A percentile compares a stretch with the other conserved stretches of the same genome.
Conservation (phyloP, 2,888 invertebrate species). For the Mythimna lalbum region DNA sequence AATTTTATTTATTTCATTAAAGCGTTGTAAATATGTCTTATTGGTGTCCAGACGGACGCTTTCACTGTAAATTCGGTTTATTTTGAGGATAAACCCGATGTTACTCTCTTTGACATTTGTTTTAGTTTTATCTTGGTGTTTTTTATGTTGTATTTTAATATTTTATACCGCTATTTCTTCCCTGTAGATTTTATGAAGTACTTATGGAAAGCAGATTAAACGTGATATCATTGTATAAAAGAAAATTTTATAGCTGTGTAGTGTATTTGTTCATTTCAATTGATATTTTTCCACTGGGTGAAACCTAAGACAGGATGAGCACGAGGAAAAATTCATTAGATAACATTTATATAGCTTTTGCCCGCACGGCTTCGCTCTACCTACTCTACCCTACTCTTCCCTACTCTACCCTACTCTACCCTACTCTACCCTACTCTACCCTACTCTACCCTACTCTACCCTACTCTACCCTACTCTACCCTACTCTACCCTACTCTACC, state of each 20-base stretch:
- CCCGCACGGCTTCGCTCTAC: no score
- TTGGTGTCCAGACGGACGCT: constrained; percentile 60
- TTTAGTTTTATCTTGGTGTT: constrained; percentile 23
- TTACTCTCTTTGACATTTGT: constrained; percentile 36
- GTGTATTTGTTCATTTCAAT: neutral
- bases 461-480: no score
- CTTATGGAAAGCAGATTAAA: no score
- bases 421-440: no score
- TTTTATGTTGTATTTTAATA: constrained; percentile 6
- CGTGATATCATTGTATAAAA: no score
- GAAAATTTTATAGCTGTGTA: neutral
- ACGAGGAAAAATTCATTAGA: neutral
- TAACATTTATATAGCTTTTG: neutral
- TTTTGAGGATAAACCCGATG: constrained; percentile 57
- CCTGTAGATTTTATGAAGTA: neutral
- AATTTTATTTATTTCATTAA: constrained; percentile 62
- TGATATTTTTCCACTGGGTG: neutral
- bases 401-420: no score
- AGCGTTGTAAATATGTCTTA: constrained; percentile 66
- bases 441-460: no score
- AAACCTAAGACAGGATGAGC: neutral
- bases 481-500: no score
- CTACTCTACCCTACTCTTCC: no score
- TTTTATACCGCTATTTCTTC: neutral
- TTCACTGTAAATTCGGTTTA: constrained; percentile 64